Percentiles rank a stretch among this genome's conserved stretches.
These are phyloP conservation scores for Entomobrya multifasciata DNA, from an alignment of 2,888 invertebrate species.

Conservation along the genomic window DNA sequence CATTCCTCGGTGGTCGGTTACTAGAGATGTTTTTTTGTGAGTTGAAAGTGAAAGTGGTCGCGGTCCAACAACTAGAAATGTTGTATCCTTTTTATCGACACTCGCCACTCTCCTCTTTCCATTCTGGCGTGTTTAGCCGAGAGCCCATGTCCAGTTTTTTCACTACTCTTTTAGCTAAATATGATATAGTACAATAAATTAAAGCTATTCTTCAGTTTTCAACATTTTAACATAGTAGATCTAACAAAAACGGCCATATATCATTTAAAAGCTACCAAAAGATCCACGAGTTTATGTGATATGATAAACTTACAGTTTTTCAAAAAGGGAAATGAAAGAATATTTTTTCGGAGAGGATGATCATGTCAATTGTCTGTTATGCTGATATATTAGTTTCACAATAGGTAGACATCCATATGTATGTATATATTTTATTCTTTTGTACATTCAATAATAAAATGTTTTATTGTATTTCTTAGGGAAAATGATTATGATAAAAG, in stretches of 20 bases:
- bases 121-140: not conserved
- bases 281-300: not conserved
- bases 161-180: not conserved
- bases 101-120: constrained; percentile 50
- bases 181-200: no score
- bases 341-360: not conserved
- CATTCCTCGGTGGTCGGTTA: not conserved
- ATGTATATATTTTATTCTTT: no score
- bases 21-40: constrained; percentile 29
- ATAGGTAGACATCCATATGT: no score
- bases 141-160: not conserved
- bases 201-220: not conserved
- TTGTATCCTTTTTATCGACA: constrained; percentile 60
- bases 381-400: no score
- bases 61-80: constrained; percentile 7
- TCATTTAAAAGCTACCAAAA: not conserved
- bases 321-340: not conserved
- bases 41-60: constrained; percentile 59
- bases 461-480: not conserved
- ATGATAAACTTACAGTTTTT: not conserved
- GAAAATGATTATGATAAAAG: constrained; percentile 3
- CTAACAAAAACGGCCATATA: not conserved
- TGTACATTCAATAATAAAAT: no score
- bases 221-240: no score
- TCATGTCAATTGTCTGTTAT: constrained; percentile 49